Conservation (phyloP, 2,888 invertebrate genomes). For the Mesoligia furuncula region DNA sequence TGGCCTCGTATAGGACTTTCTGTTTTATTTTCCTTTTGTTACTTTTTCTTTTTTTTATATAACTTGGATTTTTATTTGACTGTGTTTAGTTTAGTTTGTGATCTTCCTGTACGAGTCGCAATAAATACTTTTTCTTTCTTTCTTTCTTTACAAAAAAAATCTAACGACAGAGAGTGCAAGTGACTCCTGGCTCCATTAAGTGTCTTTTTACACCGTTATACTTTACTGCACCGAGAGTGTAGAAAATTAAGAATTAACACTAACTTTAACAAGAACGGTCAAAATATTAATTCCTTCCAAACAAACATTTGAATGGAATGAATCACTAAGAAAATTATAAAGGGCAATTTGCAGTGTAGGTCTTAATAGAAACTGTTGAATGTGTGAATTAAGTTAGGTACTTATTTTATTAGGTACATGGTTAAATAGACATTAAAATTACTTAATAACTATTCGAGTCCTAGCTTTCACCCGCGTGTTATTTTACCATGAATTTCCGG, state of each 20-base stretch:
- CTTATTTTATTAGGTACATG: background rate
- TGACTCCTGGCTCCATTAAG: background rate
- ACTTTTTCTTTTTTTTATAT: too few species aligned
- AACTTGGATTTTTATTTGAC: too few species aligned
- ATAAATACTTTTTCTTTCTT: too few species aligned
- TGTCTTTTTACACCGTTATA: background rate
- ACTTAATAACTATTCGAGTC: background rate
- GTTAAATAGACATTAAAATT: background rate
- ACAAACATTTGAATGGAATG: background rate
- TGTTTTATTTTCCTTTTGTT: too few species aligned
- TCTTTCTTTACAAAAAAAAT: too few species aligned
- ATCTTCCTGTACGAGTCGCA: too few species aligned
- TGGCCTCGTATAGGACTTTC: too few species aligned
- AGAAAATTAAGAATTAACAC: background rate
- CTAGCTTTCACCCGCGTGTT: background rate
- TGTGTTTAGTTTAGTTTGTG: too few species aligned
- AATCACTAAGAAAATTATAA: background rate
- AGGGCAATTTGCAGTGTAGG: background rate
- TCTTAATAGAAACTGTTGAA: background rate
- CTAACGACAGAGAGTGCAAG: background rate
- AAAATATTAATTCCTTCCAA: background rate
- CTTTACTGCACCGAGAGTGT: background rate
- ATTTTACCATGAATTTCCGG: constrained; percentile 36
- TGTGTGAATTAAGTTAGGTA: too few species aligned
- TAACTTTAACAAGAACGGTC: background rate